Conservation (phyloP, 2,888 invertebrate genomes). For the Eristalis intricaria region DNA sequence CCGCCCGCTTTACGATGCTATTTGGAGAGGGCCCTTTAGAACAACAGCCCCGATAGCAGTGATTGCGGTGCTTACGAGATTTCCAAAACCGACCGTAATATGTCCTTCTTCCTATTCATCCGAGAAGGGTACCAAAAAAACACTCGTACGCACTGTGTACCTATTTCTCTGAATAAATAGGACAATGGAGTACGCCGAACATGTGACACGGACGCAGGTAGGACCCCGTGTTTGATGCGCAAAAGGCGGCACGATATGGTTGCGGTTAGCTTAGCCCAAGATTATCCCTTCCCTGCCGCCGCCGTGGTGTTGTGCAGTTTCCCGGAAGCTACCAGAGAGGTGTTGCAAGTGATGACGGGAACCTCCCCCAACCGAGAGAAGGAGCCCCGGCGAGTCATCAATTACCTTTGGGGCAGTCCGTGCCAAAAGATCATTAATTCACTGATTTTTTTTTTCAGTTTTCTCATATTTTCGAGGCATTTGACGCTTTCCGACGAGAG, state of each 20-base stretch:
- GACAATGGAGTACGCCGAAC: constrained; percentile 54
- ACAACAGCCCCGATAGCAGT: constrained; percentile 46
- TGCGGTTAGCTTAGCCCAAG: constrained; percentile 51
- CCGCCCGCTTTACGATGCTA: constrained; percentile 74
- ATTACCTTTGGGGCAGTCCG: constrained; percentile 24
- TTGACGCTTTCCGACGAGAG: constrained; percentile 3
- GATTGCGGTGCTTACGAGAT: constrained; percentile 52
- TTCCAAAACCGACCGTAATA: constrained; percentile 65
- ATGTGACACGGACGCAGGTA: constrained; percentile 29
- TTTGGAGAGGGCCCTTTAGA: constrained; percentile 59
- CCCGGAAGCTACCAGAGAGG: constrained; percentile 26
- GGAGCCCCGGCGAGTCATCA: constrained; percentile 37
- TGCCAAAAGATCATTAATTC: constrained; percentile 46
- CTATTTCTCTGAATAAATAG: constrained; percentile 66
- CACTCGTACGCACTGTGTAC: constrained; percentile 4
- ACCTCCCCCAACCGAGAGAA: background rate
- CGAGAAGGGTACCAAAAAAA: background rate
- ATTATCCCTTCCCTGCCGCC: constrained; percentile 26
- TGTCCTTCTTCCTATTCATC: constrained; percentile 68
- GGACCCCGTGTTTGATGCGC: constrained; percentile 25
- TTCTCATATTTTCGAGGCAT: background rate
- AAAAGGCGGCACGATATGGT: constrained; percentile 27
- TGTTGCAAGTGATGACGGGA: constrained; percentile 15
- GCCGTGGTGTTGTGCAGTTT: constrained; percentile 18
- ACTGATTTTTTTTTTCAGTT: constrained; percentile 8